phyloP scores from a whole-genome alignment of 2,888 invertebrate genomes.

The Glyphotaelius pellucidus region DNA sequence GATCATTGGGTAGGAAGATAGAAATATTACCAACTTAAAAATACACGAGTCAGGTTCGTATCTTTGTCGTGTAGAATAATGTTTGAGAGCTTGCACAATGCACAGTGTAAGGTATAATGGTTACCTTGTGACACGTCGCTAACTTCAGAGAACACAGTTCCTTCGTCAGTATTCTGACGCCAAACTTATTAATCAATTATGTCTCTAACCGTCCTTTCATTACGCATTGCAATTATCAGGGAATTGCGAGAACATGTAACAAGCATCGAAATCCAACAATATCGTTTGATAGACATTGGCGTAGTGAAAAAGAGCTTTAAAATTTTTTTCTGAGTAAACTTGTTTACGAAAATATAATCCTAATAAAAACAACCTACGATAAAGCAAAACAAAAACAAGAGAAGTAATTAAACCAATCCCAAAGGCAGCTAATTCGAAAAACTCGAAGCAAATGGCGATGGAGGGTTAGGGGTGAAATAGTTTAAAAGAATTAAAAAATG shows the following conservation, averaged over 20 bases:
- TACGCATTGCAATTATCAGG: neutral
- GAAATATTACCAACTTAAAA: too few relatives aligned
- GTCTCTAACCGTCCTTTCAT: neutral
- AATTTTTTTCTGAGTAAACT: neutral
- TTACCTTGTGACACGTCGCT: neutral
- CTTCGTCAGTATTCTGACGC: neutral
- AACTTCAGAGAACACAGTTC: neutral
- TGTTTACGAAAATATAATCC: neutral
- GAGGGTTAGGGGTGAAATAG: too few relatives aligned
- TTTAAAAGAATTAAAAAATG: too few relatives aligned
- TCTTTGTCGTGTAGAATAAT: neutral
- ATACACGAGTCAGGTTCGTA: too few relatives aligned
- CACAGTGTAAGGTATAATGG: neutral
- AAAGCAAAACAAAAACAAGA: too few relatives aligned
- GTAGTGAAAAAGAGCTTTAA: neutral
- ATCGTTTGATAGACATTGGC: neutral
- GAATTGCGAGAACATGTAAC: neutral
- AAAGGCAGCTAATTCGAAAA: too few relatives aligned
- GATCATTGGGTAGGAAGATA: too few relatives aligned
- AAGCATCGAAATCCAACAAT: neutral
- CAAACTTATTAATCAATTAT: neutral
- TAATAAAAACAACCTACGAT: neutral
- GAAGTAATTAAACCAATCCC: too few relatives aligned
- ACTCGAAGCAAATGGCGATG: too few relatives aligned
- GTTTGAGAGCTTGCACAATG: neutral